A percentile compares a stretch with the other conserved stretches of the same genome.
Conservation (phyloP, 2,113 vertebrate species). For the Cnemophilus loriae region DNA sequence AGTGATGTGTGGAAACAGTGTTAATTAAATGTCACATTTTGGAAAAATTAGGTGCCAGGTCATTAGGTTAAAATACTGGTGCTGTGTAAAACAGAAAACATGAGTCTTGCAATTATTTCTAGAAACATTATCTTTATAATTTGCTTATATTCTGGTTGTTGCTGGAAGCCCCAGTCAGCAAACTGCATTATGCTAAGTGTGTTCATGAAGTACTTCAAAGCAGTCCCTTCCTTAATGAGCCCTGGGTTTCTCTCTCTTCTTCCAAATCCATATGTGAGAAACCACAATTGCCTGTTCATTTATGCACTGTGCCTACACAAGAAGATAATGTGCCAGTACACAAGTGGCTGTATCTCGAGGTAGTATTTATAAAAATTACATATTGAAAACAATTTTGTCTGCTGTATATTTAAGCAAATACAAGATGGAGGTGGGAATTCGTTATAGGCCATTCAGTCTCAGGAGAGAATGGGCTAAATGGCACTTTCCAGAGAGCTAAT, state of each 20-base stretch:
- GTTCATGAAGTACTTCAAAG: constrained; percentile 21
- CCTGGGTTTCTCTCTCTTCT: not conserved
- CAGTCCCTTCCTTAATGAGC: not conserved
- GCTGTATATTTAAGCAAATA: not conserved
- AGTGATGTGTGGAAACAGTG: not conserved
- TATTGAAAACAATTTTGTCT: not conserved
- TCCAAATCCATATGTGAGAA: not conserved
- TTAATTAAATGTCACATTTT: constrained; percentile 20
- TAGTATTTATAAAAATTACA: not conserved
- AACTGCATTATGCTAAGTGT: not conserved
- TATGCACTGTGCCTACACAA: not conserved
- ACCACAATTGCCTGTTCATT: not conserved
- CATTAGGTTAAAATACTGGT: not conserved
- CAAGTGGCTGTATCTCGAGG: not conserved
- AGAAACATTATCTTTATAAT: not conserved
- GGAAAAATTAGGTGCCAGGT: not conserved
- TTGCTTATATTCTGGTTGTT: not conserved
- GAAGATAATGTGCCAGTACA: not conserved
- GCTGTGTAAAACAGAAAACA: not conserved
- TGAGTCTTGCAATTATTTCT: not conserved
- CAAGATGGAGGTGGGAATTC: not conserved
- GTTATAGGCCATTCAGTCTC: not conserved
- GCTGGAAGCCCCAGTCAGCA: not conserved
- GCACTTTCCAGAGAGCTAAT: not conserved
- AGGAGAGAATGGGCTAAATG: not conserved